These are phyloP conservation scores for Unio delphinus DNA, from an alignment of 2,888 invertebrate species.

Conservation along the genomic window DNA sequence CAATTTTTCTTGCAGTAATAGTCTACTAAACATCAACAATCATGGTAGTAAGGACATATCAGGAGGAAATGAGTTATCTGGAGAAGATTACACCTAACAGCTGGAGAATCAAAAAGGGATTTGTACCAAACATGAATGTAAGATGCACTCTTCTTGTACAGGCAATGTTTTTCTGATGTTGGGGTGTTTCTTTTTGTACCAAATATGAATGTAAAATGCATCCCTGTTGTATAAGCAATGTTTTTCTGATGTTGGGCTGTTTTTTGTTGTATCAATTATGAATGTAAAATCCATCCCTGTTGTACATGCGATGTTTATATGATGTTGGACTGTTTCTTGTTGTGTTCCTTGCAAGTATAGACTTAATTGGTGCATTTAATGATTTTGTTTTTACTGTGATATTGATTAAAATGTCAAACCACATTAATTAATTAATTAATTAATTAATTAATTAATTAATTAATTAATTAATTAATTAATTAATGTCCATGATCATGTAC, in stretches of 20 bases:
- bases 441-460: too few species aligned
- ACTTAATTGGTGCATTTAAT: too few species aligned
- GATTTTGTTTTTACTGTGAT: too few species aligned
- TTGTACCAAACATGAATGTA: constrained; percentile 92
- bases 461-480: too few species aligned
- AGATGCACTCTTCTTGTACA: neutral
- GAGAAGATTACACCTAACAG: constrained; percentile 88
- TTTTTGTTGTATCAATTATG: constrained; percentile 78
- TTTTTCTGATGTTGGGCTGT: neutral
- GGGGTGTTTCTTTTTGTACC: constrained; percentile 80
- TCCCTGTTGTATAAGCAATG: neutral
- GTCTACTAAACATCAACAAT: too few species aligned
- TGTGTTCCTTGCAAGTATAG: too few species aligned
- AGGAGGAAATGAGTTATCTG: constrained; percentile 93
- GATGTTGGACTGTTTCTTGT: neutral
- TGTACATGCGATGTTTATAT: neutral
- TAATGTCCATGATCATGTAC: too few species aligned
- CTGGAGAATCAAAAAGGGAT: constrained; percentile 98
- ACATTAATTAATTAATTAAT: too few species aligned
- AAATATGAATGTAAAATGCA: constrained; percentile 87
- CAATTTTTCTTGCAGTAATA: too few species aligned
- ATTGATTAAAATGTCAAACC: too few species aligned
- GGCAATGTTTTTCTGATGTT: neutral
- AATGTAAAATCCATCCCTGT: constrained; percentile 76
- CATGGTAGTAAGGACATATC: constrained; percentile 77